Base-by-base conservation (phyloP, 2,888 invertebrate genomes). In the Proisotoma minuta region DNA sequence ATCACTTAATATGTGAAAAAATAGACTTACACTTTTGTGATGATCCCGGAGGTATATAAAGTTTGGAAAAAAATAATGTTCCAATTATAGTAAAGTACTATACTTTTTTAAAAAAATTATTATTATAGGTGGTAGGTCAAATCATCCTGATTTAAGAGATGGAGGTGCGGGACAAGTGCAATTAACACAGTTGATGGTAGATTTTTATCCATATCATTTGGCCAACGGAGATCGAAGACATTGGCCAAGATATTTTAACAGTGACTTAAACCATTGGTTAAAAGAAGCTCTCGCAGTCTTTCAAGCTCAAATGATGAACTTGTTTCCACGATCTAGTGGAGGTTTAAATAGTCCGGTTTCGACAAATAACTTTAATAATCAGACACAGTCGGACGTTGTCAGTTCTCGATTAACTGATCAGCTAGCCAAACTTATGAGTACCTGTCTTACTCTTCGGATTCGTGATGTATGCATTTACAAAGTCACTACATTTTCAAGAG, bases 11-110 rank as follows among this genome's bases (percentile, higher is more conserved):
- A 56, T 91, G 91, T 61, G 91, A 93, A 68, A 84, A 92, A 75
- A 91, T 99, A 75, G 96, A 98, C 80, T 81, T 99, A 64, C 98
- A 98, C 79, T 83, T 99, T 34, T 96, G 95, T 77, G 98, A 99
- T 77, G 99, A 99, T 78, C 87, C 89, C 65, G 92, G 91, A 73
- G 82, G 90, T 90, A 78, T 83, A 83, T 79, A 52, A 43, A 24
- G n/a, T 48, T 43, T 63, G 22, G 27, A 3, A 29, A 50, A 53
- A 26, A 34, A 15, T n/a, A 40, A 27, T 40, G 48, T 15, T 24
- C 4, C 4, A 28, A 18, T 4, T 27, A 8, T 23, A 8, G 50
- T 8, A 23, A 4, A 50, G n/a, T 50, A 22, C 24, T 4, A 22
- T 23, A 8, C 4, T 18, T 8, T 50, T 8, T 50, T 8, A 50